These are phyloP conservation scores for Choristoneura rosaceana DNA, from an alignment of 2,888 invertebrate species.

Conservation along the genomic window DNA sequence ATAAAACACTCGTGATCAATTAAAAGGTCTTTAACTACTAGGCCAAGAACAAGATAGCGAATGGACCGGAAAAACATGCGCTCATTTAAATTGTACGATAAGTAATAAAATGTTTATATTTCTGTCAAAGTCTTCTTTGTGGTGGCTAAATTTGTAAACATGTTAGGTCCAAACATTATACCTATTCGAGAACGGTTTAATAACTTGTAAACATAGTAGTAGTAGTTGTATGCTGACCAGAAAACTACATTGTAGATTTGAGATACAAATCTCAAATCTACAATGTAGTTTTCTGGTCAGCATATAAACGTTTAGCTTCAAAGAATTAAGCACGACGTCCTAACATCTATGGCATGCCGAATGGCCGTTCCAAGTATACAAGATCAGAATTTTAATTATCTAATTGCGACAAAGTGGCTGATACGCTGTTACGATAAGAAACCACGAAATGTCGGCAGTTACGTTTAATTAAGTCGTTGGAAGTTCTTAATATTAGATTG, in stretches of 20 bases:
- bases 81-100: background rate
- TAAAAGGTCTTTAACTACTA: background rate
- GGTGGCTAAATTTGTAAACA: background rate
- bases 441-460: conserved; percentile 24
- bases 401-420: conserved; percentile 31
- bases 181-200: background rate
- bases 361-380: conserved; percentile 29
- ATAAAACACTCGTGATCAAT: background rate
- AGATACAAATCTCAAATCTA: conserved; percentile 15
- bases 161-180: background rate
- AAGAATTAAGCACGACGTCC: conserved; percentile 14
- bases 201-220: background rate
- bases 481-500: conserved; percentile 17
- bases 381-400: conserved; percentile 38
- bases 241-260: conserved; percentile 8
- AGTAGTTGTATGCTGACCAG: background rate
- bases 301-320: background rate
- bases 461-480: conserved; percentile 3
- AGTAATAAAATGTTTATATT: background rate
- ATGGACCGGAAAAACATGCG: background rate
- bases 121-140: background rate
- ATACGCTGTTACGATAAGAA: conserved; percentile 28
- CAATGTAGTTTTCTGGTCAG: conserved; percentile 8
- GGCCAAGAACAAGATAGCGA: conserved; percentile 8
- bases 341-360: conserved; percentile 9